Percentiles rank a stretch among this genome's conserved stretches.
These are phyloP conservation scores for Forficula auricularia DNA, from an alignment of 1,140 invertebrate species.

Conservation along the genomic window DNA sequence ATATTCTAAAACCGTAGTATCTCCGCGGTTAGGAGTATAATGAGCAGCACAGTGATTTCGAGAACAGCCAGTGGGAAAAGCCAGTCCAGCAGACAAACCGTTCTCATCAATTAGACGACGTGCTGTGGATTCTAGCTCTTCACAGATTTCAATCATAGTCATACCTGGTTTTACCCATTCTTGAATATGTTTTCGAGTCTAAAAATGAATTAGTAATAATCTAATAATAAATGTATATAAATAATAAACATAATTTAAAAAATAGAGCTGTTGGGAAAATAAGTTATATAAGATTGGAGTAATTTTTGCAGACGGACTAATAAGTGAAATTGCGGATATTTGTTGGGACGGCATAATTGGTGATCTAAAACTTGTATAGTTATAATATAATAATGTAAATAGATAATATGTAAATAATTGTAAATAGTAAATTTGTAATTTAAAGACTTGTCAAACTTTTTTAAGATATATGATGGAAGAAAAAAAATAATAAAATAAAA, in stretches of 20 bases:
- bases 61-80: slow-evolving; percentile 97
- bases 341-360: too few species aligned
- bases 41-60: slow-evolving; percentile 98
- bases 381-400: too few species aligned
- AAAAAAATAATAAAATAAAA: too few species aligned
- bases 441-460: too few species aligned
- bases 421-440: too few species aligned
- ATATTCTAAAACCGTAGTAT: slow-evolving; percentile 80
- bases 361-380: too few species aligned
- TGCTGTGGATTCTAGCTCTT: slow-evolving; percentile 83
- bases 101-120: slow-evolving; percentile 86
- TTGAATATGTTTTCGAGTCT: slow-evolving; percentile 80
- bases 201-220: slow-evolving; percentile 14
- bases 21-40: slow-evolving; percentile 98
- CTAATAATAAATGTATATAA: slow-evolving; percentile 2
- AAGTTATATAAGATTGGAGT: too few species aligned
- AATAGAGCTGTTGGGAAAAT: slow-evolving; percentile 2
- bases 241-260: slow-evolving; percentile 5
- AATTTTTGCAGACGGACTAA: too few species aligned
- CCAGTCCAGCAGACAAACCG: slow-evolving; percentile 87
- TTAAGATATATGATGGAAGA: too few species aligned
- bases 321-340: too few species aligned
- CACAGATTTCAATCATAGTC: slow-evolving; percentile 98
- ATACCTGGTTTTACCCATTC: slow-evolving; percentile 92
- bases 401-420: too few species aligned